phyloP scores from a whole-genome alignment of 2,888 invertebrate genomes.

The Drosophila leonis region DNA sequence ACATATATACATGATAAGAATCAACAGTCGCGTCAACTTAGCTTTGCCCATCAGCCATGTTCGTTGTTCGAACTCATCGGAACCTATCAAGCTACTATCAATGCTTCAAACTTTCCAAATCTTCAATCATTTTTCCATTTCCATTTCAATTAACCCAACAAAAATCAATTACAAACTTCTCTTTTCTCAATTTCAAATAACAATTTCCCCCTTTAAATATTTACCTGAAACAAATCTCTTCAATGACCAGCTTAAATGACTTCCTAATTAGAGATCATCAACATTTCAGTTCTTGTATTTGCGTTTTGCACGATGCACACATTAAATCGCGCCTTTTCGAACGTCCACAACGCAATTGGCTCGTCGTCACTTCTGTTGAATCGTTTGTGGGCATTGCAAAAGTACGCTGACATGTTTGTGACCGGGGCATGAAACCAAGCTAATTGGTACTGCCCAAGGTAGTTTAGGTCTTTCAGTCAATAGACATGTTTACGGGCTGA shows the following conservation, averaged over 20 bases:
- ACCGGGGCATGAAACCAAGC: neutral
- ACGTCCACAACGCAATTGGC: neutral
- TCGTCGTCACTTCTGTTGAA: neutral
- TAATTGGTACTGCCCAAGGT: constrained; percentile 12
- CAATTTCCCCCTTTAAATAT: neutral
- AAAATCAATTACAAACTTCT: neutral
- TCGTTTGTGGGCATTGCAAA: neutral
- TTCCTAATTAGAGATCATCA: neutral
- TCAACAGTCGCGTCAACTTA: too few relatives aligned
- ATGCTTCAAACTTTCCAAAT: too few relatives aligned
- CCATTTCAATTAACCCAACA: too few relatives aligned
- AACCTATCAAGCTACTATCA: too few relatives aligned
- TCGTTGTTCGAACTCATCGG: too few relatives aligned
- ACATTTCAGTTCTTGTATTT: neutral
- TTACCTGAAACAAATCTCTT: neutral
- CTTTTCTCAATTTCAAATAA: neutral
- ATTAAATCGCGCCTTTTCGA: neutral
- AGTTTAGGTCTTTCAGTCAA: neutral
- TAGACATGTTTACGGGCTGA: neutral
- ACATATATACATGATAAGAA: too few relatives aligned
- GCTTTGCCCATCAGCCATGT: too few relatives aligned
- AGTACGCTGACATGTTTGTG: neutral
- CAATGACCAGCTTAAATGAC: neutral
- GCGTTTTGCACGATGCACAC: neutral
- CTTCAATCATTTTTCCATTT: too few relatives aligned